Conservation (phyloP, 2,797 vertebrate species). For the Meda fulgida region DNA sequence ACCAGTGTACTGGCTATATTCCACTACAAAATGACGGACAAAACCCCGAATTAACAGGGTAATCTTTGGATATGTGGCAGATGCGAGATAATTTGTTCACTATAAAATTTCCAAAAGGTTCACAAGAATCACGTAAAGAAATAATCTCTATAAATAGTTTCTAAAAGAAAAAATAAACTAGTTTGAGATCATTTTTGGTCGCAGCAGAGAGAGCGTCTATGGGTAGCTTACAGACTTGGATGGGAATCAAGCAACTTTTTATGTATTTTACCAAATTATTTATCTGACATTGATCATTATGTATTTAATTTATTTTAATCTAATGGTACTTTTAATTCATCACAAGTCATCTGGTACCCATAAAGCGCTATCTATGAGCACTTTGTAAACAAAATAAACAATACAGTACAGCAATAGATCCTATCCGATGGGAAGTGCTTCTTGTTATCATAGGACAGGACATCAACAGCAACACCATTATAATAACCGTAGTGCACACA, state of each 20-base stretch:
- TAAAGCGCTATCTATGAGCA: slow-evolving; percentile 71
- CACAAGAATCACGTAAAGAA: slow-evolving; percentile 76
- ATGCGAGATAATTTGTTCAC: slow-evolving; percentile 71
- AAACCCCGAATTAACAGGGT: slow-evolving; percentile 87
- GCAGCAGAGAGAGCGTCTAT: slow-evolving; percentile 82
- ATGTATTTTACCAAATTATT: neutral
- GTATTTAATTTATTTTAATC: too few species aligned
- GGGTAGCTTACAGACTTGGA: slow-evolving; percentile 60
- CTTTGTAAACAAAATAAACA: slow-evolving; percentile 71
- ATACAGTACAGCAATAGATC: slow-evolving; percentile 68
- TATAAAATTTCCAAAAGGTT: slow-evolving; percentile 81
- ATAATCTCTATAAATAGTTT: slow-evolving; percentile 69
- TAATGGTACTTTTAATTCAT: neutral
- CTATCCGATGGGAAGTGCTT: slow-evolving; percentile 81
- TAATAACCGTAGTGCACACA: slow-evolving; percentile 68
- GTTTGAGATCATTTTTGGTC: slow-evolving; percentile 83
- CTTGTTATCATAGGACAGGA: slow-evolving; percentile 56
- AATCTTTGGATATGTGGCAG: slow-evolving; percentile 86
- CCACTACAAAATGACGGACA: slow-evolving; percentile 83
- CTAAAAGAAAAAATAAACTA: slow-evolving; percentile 63
- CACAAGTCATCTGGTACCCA: slow-evolving; percentile 41
- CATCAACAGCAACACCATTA: slow-evolving; percentile 61
- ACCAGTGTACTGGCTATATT: slow-evolving; percentile 83
- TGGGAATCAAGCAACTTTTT: neutral
- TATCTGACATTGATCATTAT: slow-evolving; percentile 6